Percentiles rank a stretch among this genome's conserved stretches.
phyloP scores from a whole-genome alignment of 2,113 vertebrate genomes.

The Mastomys coucha region DNA sequence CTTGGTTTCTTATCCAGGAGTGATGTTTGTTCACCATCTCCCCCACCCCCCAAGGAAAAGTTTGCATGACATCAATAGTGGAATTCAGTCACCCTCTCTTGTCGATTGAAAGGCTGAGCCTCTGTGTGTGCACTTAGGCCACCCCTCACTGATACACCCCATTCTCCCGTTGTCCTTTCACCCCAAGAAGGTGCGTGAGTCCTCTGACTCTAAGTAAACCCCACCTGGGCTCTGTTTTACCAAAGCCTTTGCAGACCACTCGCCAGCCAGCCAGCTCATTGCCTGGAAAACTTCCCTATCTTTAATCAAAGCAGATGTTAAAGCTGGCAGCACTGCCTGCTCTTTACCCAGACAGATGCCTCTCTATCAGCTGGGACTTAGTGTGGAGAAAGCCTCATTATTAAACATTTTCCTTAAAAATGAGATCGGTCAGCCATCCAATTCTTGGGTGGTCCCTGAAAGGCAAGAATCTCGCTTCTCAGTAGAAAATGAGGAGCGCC shows the following conservation, averaged over 20 bases:
- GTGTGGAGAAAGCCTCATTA: background rate
- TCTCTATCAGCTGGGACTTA: background rate
- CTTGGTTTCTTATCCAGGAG: background rate
- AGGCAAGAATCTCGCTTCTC: background rate
- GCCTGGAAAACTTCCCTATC: background rate
- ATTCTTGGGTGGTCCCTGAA: conserved; percentile 29
- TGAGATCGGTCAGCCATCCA: background rate
- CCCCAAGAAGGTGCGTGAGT: background rate
- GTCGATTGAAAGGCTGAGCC: background rate
- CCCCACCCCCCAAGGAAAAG: background rate
- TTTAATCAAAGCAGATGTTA: conserved; percentile 10
- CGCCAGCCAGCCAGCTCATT: background rate
- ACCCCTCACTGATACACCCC: background rate
- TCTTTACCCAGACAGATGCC: background rate
- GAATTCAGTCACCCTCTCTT: background rate
- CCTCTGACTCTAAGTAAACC: background rate
- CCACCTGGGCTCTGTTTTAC: background rate
- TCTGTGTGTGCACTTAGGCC: rapidly evolving
- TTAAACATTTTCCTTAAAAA: conserved; percentile 48
- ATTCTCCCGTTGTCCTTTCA: background rate
- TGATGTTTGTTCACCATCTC: background rate
- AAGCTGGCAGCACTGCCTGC: background rate
- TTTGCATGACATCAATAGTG: background rate
- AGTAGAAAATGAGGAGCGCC: background rate
- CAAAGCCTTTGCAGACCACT: background rate